Evolutionary conservation across 2,113 vertebrate species (phyloP).

Genomic region (Erythrolamprus reginae): DNA sequence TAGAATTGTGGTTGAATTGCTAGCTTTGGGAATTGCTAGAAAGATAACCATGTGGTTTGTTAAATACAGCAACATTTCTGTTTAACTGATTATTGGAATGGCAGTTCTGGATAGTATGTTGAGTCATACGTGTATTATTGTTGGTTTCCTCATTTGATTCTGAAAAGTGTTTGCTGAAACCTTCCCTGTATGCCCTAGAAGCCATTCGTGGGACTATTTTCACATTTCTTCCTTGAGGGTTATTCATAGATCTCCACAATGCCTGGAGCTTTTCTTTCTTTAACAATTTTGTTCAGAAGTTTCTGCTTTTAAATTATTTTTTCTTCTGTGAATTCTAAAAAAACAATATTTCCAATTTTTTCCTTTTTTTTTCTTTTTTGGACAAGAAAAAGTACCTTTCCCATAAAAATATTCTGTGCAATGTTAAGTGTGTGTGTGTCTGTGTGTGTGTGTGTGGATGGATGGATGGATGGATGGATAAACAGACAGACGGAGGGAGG

Average conservation of each 20-base stretch:
- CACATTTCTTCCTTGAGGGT: not conserved
- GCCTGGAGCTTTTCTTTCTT: slow-evolving; percentile 21
- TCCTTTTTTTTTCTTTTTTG: rapidly evolving
- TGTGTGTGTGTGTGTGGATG: too few relatives aligned
- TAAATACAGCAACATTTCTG: slow-evolving; percentile 5
- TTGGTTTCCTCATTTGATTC: slow-evolving; percentile 20
- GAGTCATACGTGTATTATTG: slow-evolving; percentile 2
- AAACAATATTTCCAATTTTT: slow-evolving; percentile 5
- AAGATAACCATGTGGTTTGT: not conserved
- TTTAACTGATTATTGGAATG: not conserved
- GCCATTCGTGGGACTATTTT: not conserved
- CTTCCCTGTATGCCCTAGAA: not conserved
- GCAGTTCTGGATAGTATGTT: not conserved
- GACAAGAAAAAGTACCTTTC: not conserved
- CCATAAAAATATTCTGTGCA: not conserved
- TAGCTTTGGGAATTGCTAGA: slow-evolving; percentile 1
- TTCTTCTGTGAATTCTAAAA: not conserved
- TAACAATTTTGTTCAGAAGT: not conserved
- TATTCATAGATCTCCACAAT: not conserved
- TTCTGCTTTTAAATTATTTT: not conserved
- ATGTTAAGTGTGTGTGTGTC: rapidly evolving
- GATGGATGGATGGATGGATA: too few relatives aligned
- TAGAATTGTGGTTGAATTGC: not conserved
- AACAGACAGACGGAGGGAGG: too few relatives aligned
- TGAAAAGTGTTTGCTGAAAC: slow-evolving; percentile 8